These are phyloP conservation scores for Drosophila ohnishii DNA, from an alignment of 1,140 invertebrate species.

Conservation along the genomic window DNA sequence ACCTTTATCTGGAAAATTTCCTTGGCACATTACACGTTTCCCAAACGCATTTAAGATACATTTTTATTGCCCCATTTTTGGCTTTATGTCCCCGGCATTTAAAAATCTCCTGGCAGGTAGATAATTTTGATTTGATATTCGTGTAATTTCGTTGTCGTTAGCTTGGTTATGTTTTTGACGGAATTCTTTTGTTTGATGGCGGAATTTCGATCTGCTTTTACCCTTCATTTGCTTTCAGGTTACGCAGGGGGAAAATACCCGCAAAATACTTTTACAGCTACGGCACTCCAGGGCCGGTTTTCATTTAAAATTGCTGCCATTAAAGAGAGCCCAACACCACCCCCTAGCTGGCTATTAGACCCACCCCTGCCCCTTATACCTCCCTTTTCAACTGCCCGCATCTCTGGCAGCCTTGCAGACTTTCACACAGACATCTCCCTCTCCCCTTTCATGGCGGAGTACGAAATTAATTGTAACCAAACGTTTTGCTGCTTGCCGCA, in stretches of 20 bases:
- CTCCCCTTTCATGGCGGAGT: slow-evolving; percentile 26
- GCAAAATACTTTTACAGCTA: slow-evolving; percentile 36
- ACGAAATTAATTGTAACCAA: slow-evolving; percentile 72
- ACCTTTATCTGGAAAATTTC: slow-evolving; percentile 23
- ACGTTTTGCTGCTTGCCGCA: slow-evolving; percentile 76
- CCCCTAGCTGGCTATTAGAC: slow-evolving; percentile 18
- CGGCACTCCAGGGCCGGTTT: slow-evolving; percentile 30
- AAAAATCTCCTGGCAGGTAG: slow-evolving; percentile 30
- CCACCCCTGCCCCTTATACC: neutral
- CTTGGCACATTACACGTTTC: slow-evolving; percentile 22
- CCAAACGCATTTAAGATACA: slow-evolving; percentile 32
- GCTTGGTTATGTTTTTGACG: slow-evolving; percentile 4
- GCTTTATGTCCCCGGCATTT: slow-evolving; percentile 16
- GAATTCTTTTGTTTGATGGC: slow-evolving; percentile 28
- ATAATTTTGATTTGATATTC: slow-evolving; percentile 46
- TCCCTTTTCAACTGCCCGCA: neutral
- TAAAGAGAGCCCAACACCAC: slow-evolving; percentile 23
- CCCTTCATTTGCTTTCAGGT: slow-evolving; percentile 18
- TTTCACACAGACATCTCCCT: neutral
- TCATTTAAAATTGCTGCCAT: slow-evolving; percentile 52
- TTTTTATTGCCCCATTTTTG: slow-evolving; percentile 44
- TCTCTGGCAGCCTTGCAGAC: slow-evolving; percentile 8
- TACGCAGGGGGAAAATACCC: neutral
- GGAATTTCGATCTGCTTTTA: slow-evolving; percentile 24
- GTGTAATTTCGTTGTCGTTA: slow-evolving; percentile 26